Base-by-base conservation (phyloP, 1,140 invertebrate species). In the Diprion similis region DNA sequence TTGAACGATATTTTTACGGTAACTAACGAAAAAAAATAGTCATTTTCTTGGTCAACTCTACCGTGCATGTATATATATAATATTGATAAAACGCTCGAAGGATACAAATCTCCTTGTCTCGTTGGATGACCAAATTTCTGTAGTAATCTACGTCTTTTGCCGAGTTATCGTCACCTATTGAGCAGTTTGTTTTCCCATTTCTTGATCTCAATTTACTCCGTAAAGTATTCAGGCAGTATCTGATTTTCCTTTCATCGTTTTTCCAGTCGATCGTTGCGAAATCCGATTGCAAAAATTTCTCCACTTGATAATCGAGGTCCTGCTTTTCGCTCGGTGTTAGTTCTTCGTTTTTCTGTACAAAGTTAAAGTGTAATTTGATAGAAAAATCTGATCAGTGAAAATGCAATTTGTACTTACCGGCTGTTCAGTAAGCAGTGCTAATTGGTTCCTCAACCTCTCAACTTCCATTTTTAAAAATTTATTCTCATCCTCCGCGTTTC, bases 101-200 rank as follows among this genome's bases (percentile, higher is more conserved):
- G 83, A 85, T 84, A 87, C 85, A 77, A 78, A 85, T 85, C 80
- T 87, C 84, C 75, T 85, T 74, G 70, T 87, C 84, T 9, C 80
- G 80, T 70, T 85, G 83, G n/a, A 73, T 24, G 9, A 86, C 77
- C 66, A 85, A 51, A 71, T 79, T 78, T 66, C 82, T 80, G 68
- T 82, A 84, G 72, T 83, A 79, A 10, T 80, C 78, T 45, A 80
- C 47, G 75, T 9, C 37, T 7, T 9, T 47, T 17, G 17, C 17
- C 18, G 71, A 65, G 8, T n/a, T 65, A 46, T 17, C 46, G 18
- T 18, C 15, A 13, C 18, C 45, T 59, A 10, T 37, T 13, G 15
- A 19, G 0, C 46, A 8, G 2, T 24, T 24, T 59, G 8, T 19
- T 78, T 80, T 45, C 76, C 75, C 4, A 74, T 66, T 47, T 15